These are phyloP conservation scores for Trogon surrucura DNA, from an alignment of 2,113 vertebrate species.

Conservation along the genomic window DNA sequence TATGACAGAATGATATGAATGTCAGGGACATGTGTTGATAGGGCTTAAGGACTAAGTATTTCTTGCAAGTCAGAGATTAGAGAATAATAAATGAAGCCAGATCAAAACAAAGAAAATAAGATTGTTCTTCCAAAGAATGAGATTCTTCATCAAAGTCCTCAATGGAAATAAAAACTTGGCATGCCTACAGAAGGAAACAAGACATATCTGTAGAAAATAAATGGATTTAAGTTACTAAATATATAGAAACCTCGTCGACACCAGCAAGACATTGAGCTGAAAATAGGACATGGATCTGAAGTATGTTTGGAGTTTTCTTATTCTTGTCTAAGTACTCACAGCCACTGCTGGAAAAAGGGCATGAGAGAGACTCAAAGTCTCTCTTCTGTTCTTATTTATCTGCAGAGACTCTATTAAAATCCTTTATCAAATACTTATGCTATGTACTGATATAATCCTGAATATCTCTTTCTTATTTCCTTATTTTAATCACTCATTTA, in stretches of 20 bases:
- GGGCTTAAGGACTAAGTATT: neutral
- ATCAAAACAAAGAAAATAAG: neutral
- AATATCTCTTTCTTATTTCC: neutral
- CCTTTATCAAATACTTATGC: neutral
- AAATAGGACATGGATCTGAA: neutral
- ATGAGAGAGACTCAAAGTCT: neutral
- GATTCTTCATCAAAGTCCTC: neutral
- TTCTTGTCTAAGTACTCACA: neutral
- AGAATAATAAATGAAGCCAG: neutral
- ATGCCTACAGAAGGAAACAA: neutral
- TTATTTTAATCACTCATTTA: slow-evolving; percentile 7
- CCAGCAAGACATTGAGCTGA: neutral
- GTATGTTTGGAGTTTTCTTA: neutral
- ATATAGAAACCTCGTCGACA: neutral
- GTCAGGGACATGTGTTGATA: rapidly evolving
- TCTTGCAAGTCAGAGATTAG: neutral
- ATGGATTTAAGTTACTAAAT: neutral
- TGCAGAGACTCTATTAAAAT: slow-evolving; percentile 1
- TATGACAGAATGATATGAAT: neutral
- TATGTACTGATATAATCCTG: neutral
- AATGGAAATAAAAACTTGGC: neutral
- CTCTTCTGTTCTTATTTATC: slow-evolving; percentile 2
- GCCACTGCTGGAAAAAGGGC: neutral
- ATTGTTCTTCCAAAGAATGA: neutral
- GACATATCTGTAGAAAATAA: neutral